Base-by-base conservation (phyloP, 1,140 invertebrate genomes). In the Hyles vespertilio region DNA sequence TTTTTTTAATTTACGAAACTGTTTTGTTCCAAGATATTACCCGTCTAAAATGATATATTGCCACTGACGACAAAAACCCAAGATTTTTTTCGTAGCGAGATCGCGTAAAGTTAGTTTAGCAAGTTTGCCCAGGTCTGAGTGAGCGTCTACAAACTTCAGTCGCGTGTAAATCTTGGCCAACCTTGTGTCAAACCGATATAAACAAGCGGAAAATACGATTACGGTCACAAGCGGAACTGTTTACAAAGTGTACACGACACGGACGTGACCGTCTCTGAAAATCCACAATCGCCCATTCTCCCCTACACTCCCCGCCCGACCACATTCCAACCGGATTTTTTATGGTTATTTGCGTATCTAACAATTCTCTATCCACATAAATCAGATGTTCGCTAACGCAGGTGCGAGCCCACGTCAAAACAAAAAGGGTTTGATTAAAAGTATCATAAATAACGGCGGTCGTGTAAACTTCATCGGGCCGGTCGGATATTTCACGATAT, bases 201-300 rank as follows among this genome's bases (percentile, higher is more conserved):
- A 74, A 74, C 65, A 68, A 69, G 56, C 61, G 52, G 59, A 58
- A 74, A 74, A 76, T 69, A 74, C 65, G 65, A 77, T 77, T 70
- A 77, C 65, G 40, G 65, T 53, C 56, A 45, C 53, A 60, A 61
- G 56, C 65, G 70, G 70, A 74, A 68, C 70, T 77, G 77, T 81
- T 81, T 81, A 73, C 79, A 70, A 77, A 77, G 69, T 64, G 66
- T 57, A 56, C 59, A 51, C 61, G 67, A 56, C 59, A 51, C 61
- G 67, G 63, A 77, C 77, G 77, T 77, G 79, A 80, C 73, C 56
- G 70, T 56, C 61, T 56, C 55, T 58, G 59, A 57, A 64, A 46
- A 55, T 51, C 7, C n/a, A 48, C 46, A 51, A 51, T 51, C 5
- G 59, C 32, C 56, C 9, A 44, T n/a, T 51, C 53, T 51, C 36